Evolutionary conservation across 2,888 invertebrate species (phyloP).

Genomic region (Leucania comma): DNA sequence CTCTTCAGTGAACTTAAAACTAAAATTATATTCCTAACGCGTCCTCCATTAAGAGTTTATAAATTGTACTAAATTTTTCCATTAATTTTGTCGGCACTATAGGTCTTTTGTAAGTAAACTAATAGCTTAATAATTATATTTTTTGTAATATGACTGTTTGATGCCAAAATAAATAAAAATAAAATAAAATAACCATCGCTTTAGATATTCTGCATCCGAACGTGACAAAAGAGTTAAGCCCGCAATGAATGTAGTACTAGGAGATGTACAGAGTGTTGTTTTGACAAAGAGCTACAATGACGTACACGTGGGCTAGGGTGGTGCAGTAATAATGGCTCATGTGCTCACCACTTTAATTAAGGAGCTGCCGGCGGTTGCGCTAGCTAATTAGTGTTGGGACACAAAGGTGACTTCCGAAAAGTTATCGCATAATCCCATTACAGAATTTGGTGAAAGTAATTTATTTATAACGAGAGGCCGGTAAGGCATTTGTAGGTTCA

Average conservation of each 20-base stretch:
- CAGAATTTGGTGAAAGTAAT: constrained; percentile 46
- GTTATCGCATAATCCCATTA: constrained; percentile 58
- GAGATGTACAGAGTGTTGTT: constrained; percentile 4
- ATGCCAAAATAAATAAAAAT: too few species aligned
- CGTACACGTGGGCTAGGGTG: constrained; percentile 21
- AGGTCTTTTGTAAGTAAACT: too few species aligned
- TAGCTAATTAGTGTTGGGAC: constrained; percentile 60
- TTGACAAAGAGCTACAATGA: constrained; percentile 17
- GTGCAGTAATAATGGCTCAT: constrained; percentile 56
- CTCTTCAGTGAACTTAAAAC: too few species aligned
- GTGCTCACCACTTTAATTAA: constrained; percentile 61
- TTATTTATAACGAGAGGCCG: constrained; percentile 40
- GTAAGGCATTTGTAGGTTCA: constrained; percentile 47
- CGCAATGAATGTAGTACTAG: constrained; percentile 20
- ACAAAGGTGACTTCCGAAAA: constrained; percentile 55
- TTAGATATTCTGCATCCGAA: constrained; percentile 6
- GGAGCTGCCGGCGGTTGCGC: constrained; percentile 47
- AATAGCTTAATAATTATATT: too few species aligned
- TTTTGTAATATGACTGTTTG: too few species aligned
- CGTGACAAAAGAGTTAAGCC: background rate
- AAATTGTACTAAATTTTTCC: too few species aligned
- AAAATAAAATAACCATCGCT: too few species aligned
- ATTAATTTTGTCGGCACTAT: too few species aligned
- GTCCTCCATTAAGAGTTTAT: too few species aligned
- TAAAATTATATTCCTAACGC: too few species aligned